phyloP scores from a whole-genome alignment of 2,888 invertebrate genomes.

The Onthophagus sagittarius region DNA sequence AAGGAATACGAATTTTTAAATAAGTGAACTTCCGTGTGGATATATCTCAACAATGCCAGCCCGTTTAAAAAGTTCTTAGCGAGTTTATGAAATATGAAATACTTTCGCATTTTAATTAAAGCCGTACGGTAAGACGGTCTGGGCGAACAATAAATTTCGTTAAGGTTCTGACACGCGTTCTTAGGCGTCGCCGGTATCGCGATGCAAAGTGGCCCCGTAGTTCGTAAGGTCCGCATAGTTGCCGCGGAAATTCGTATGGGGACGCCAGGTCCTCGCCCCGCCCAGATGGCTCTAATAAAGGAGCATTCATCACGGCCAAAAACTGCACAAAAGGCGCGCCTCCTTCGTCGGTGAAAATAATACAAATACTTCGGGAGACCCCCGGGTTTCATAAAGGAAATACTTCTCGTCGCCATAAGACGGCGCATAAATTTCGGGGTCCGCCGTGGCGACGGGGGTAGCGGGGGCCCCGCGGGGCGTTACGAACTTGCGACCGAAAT shows the following conservation, averaged over 20 bases:
- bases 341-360: constrained; percentile 26
- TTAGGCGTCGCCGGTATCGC: constrained; percentile 26
- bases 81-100: background rate
- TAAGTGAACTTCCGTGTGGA: too few species aligned
- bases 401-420: constrained; percentile 22
- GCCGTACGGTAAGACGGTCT: background rate
- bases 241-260: constrained; percentile 25
- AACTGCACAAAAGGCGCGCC: constrained; percentile 14
- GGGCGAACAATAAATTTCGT: constrained; percentile 9
- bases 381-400: constrained; percentile 30
- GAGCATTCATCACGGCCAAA: constrained; percentile 29
- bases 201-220: constrained; percentile 25
- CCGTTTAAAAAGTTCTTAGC: background rate
- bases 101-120: constrained; percentile 10
- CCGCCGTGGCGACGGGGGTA: background rate
- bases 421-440: constrained; percentile 17
- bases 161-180: background rate
- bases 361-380: constrained; percentile 29
- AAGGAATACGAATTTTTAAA: too few species aligned
- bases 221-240: constrained; percentile 22
- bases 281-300: constrained; percentile 30
- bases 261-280: constrained; percentile 16
- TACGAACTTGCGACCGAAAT: constrained; percentile 5
- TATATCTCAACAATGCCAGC: background rate
- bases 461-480: background rate